phyloP scores from a whole-genome alignment of 2,113 vertebrate species.

The Myiozetetes cayanensis region DNA sequence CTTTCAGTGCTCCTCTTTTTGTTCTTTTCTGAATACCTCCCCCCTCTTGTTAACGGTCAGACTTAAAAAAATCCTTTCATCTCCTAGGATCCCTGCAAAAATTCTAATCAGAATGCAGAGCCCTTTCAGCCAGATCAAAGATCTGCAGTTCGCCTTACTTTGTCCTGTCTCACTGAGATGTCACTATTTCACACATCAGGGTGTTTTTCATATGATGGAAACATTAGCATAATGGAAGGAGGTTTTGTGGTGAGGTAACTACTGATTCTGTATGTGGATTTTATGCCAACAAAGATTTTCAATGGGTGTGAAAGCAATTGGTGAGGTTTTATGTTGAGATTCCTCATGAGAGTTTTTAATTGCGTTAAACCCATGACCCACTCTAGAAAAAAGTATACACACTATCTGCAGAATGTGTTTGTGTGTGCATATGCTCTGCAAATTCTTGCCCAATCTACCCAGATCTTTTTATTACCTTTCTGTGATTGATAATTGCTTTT shows the following conservation, averaged over 20 bases:
- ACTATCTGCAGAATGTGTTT: not conserved
- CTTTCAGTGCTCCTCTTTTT: conserved; percentile 53
- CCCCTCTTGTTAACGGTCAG: not conserved
- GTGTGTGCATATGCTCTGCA: not conserved
- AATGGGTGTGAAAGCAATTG: not conserved
- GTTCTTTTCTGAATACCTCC: conserved; percentile 33
- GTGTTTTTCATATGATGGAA: conserved; percentile 21
- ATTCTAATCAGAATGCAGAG: conserved; percentile 49
- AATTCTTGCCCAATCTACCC: not conserved
- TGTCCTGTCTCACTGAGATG: conserved; percentile 31
- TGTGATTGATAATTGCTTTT: not conserved
- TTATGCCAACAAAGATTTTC: conserved; percentile 5
- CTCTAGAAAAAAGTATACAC: not conserved
- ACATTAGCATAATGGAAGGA: conserved; percentile 21
- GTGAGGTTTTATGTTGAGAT: not conserved
- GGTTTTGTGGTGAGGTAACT: conserved; percentile 33
- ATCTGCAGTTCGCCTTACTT: conserved; percentile 18
- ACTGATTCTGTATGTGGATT: not conserved
- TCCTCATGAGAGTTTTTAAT: not conserved
- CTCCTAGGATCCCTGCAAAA: conserved; percentile 41
- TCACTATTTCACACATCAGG: conserved; percentile 22
- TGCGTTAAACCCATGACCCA: not conserved
- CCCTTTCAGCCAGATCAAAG: conserved; percentile 45
- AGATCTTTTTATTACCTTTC: not conserved
- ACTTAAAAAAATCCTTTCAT: conserved; percentile 35